Conservation (phyloP, 2,888 invertebrate genomes). For the Lasioglossum oenotherae region DNA sequence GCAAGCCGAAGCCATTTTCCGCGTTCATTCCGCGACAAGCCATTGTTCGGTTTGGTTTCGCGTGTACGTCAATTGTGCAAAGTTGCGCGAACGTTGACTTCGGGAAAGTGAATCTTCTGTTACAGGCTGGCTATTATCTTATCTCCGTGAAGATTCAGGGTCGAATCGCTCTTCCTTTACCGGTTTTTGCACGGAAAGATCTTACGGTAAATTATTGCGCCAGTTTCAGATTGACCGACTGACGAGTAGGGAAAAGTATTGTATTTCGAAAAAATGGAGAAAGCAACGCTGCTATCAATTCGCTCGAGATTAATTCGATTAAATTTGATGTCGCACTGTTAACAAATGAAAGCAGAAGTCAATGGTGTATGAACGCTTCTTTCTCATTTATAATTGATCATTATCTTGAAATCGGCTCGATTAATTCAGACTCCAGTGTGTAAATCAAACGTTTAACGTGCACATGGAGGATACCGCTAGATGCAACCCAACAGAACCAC, state of each 20-base stretch:
- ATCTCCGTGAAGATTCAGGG: background rate
- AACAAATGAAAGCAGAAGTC: background rate
- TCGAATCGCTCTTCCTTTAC: background rate
- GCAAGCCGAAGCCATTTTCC: constrained; percentile 22
- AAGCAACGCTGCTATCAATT: too few species aligned
- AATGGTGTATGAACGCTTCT: background rate
- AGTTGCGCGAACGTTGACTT: constrained; percentile 15
- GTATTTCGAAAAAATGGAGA: background rate
- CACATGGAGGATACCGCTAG: constrained; percentile 48
- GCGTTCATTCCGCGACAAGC: constrained; percentile 22
- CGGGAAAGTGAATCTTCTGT: constrained; percentile 1
- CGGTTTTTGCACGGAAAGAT: background rate
- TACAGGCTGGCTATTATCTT: background rate
- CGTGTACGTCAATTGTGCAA: constrained; percentile 1
- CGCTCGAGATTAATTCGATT: background rate
- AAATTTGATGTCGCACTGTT: background rate
- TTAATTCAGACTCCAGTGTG: background rate
- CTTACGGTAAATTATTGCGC: constrained; percentile 28
- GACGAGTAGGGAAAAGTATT: background rate
- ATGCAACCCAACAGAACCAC: constrained; percentile 16
- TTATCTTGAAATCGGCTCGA: background rate
- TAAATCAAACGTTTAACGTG: background rate
- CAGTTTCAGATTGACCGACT: too few species aligned
- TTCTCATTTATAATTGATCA: background rate
- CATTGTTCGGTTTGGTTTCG: constrained; percentile 32